Base-by-base conservation (phyloP, 2,113 vertebrate genomes). In the Mustela nigripes region DNA sequence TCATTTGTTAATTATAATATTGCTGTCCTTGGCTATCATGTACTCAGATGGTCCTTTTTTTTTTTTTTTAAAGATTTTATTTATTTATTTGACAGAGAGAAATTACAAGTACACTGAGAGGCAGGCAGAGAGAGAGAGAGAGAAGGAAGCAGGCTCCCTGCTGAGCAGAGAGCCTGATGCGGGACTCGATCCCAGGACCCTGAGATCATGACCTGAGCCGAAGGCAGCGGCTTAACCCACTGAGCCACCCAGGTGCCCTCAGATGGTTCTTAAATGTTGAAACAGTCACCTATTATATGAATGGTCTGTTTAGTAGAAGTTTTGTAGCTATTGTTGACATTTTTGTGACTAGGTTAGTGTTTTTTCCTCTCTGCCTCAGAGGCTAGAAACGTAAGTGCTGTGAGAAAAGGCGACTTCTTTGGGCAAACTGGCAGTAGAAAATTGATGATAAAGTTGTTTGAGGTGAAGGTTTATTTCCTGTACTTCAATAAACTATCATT, bases 281-380 rank as follows among this genome's bases (percentile, higher is more conserved):
- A 89, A 92, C 15, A 16, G 65, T 86, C 45, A 42, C 58, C 18
- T 39, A 58, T 93, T n/a, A 82, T 85, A 74, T 48, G 63, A 80
- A 95, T 63, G 15, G 69, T 82, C 33, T 90, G 36, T 78, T 76
- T 58, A 83, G 74, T 71, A 83, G 81, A 82, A 74, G 24, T 76
- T 96, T 83, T 90, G 19, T 60, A 91, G 63, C 78, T 86, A 62
- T 85, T 71, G 36, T 80, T 76, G 65, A 82, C 42, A 69, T 78
- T 97, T 96, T 82, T 87, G 62, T 96, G 73, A 93, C 87, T 31
- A 82, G n/a, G 11, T 91, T 31, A 67, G n/a, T 93, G 16, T 76
- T 78, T 83, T 79, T 53, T 69, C 76, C 69, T 71, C 42, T 42
- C 11, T 88, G 26, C 28, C 71, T 78, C 45, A 39, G 58, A 56